Evolutionary conservation across 92 coral and sea anemone species (phyloP).

Genomic region (Blastomussa wellsi): DNA sequence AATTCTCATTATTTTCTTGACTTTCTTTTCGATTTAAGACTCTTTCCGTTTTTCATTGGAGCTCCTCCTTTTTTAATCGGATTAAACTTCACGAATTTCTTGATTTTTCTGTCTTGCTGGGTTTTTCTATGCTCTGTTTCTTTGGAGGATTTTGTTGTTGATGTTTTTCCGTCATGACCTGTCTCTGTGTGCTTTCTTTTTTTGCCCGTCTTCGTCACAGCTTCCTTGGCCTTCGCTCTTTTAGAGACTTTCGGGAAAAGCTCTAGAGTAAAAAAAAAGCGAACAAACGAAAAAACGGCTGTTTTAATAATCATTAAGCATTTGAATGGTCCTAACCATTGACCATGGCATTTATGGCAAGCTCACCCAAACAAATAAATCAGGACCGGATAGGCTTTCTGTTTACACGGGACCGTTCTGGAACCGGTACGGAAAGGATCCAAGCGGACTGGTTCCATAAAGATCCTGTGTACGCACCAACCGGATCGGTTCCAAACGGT

Average conservation of each 20-base stretch:
- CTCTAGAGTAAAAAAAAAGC: neutral
- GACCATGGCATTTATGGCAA: too few species aligned
- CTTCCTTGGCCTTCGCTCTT: slow-evolving; percentile 10
- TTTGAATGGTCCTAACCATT: too few species aligned
- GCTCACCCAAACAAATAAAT: too few species aligned
- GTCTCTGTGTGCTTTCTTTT: slow-evolving; percentile 22
- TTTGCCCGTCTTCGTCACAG: slow-evolving; percentile 7
- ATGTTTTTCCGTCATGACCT: neutral
- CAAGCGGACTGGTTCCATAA: too few species aligned
- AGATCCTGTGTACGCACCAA: too few species aligned
- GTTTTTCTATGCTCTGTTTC: slow-evolving; percentile 14
- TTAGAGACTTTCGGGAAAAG: slow-evolving; percentile 26
- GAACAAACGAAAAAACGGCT: neutral
- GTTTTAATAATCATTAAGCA: neutral
- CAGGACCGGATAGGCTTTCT: too few species aligned
- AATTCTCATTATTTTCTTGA: neutral
- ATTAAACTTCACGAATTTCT: slow-evolving; percentile 16
- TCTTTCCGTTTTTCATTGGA: slow-evolving; percentile 16
- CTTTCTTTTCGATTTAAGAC: slow-evolving; percentile 24
- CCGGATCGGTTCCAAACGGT: too few species aligned
- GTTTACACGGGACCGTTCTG: too few species aligned
- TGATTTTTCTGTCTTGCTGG: slow-evolving; percentile 23
- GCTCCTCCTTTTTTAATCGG: slow-evolving; percentile 7
- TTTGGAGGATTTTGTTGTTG: neutral
- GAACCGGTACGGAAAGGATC: too few species aligned